These are phyloP conservation scores for Camelus dromedarius DNA, from an alignment of 2,113 vertebrate species.

Conservation along the genomic window DNA sequence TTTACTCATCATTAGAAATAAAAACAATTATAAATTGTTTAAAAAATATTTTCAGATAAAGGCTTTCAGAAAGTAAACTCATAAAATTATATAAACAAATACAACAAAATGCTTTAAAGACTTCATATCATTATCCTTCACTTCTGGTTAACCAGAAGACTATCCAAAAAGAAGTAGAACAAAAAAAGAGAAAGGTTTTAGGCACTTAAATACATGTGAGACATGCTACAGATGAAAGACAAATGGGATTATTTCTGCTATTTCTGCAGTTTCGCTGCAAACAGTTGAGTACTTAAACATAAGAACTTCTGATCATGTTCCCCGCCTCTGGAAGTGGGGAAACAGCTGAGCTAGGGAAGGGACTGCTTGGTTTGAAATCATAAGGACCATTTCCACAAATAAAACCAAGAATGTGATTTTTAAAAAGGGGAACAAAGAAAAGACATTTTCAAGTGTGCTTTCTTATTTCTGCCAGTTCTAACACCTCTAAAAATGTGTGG, in stretches of 20 bases:
- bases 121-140: neutral
- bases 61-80: slow-evolving; percentile 36
- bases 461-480: neutral
- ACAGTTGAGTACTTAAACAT: neutral
- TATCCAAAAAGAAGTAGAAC: neutral
- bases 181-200: neutral
- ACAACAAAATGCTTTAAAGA: slow-evolving; percentile 28
- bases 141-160: neutral
- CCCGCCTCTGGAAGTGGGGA: no score
- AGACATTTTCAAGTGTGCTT: neutral
- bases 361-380: no score
- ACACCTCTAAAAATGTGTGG: neutral
- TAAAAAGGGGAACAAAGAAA: neutral
- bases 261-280: neutral
- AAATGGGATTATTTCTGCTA: neutral
- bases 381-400: no score
- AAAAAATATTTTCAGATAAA: slow-evolving; percentile 43
- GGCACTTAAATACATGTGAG: neutral
- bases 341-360: no score
- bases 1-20: slow-evolving; percentile 8
- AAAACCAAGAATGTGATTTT: no score
- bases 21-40: slow-evolving; percentile 31
- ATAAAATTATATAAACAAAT: slow-evolving; percentile 30
- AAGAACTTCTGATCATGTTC: neutral
- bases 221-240: neutral